These are phyloP conservation scores for Pemphredon lugubris DNA, from an alignment of 2,888 invertebrate genomes.

Conservation along the genomic window DNA sequence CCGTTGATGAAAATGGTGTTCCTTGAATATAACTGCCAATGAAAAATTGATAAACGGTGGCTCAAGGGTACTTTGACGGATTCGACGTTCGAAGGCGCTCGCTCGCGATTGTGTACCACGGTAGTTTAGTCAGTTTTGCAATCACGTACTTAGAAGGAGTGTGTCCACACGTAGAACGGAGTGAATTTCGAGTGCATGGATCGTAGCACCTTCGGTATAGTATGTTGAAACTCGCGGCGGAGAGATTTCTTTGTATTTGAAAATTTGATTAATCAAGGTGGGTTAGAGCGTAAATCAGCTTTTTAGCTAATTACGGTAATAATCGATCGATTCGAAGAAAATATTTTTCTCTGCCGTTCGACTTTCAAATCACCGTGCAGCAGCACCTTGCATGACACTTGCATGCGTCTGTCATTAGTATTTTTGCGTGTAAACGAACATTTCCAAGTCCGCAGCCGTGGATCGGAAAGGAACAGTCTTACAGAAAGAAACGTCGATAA, in stretches of 20 bases:
- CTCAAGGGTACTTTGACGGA: too few relatives aligned
- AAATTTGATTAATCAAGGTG: too few relatives aligned
- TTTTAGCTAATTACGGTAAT: background rate
- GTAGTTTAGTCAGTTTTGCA: slow-evolving; percentile 50
- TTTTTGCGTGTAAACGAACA: slow-evolving; percentile 43
- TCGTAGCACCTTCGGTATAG: slow-evolving; percentile 49
- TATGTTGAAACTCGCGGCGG: slow-evolving; percentile 38
- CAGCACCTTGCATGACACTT: slow-evolving; percentile 68
- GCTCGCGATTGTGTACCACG: slow-evolving; percentile 22
- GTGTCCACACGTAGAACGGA: slow-evolving; percentile 42
- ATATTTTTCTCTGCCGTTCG: slow-evolving; percentile 30
- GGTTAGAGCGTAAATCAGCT: background rate
- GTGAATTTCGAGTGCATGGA: slow-evolving; percentile 58
- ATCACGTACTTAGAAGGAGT: slow-evolving; percentile 44
- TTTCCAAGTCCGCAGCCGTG: slow-evolving; percentile 45
- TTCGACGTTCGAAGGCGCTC: slow-evolving; percentile 19
- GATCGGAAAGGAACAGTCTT: slow-evolving; percentile 20
- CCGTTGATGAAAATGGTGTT: too few relatives aligned
- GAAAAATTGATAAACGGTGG: too few relatives aligned
- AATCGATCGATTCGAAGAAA: background rate
- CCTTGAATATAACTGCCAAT: too few relatives aligned
- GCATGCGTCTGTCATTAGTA: slow-evolving; percentile 61
- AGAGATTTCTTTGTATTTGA: too few relatives aligned
- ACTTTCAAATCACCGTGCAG: slow-evolving; percentile 48
- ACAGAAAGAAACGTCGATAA: too few relatives aligned